phyloP scores from a whole-genome alignment of 2,113 vertebrate species.

The Centropus bengalensis region DNA sequence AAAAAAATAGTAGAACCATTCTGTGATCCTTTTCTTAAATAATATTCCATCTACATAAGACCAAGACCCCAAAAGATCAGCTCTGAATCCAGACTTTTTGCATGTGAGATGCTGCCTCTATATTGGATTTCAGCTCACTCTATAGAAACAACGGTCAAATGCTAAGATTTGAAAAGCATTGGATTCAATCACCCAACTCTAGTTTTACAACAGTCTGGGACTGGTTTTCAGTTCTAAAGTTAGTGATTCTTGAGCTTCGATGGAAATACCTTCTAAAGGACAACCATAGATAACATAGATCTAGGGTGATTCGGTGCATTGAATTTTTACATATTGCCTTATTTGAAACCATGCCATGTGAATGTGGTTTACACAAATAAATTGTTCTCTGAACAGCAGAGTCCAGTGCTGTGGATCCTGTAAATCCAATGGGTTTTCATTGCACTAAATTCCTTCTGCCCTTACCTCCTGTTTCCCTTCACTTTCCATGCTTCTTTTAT shows the following conservation, averaged over 20 bases:
- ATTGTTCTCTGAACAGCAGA: not conserved
- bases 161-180: not conserved
- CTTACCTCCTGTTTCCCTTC: not conserved
- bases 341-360: not conserved
- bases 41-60: not conserved
- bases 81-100: not conserved
- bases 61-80: not conserved
- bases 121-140: not conserved
- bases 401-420: not conserved
- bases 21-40: not conserved
- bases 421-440: not conserved
- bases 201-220: not conserved
- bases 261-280: not conserved
- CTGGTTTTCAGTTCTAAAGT: not conserved
- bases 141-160: not conserved
- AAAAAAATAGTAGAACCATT: not conserved
- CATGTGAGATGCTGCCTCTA: not conserved
- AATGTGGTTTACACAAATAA: not conserved
- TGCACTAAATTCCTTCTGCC: not conserved
- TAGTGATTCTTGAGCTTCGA: not conserved
- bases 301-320: not conserved
- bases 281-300: not conserved
- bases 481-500: not conserved
- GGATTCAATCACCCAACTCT: not conserved
- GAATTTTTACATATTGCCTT: not conserved